Base-by-base conservation (phyloP, 2,797 vertebrate genomes). In the Parotocinclus haroldoi region DNA sequence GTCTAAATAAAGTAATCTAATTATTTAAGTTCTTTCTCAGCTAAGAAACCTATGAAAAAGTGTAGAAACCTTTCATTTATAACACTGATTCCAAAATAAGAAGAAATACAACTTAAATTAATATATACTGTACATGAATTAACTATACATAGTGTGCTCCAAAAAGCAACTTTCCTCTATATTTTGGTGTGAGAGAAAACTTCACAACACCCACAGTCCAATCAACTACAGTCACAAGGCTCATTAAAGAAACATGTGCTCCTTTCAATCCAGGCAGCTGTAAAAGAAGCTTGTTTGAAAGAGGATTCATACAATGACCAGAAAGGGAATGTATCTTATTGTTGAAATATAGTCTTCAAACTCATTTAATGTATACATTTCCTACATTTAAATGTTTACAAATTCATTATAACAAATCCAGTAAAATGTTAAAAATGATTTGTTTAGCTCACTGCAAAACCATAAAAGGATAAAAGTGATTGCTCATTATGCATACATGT, bases 201-300 rank as follows among this genome's bases (percentile, higher is more conserved):
- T 62, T 60, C 58, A 62, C 66, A 54, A 52, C 16, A 45, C 53
- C 67, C 37, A 76, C 18, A 36, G 10, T 27, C 42, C 52, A 49
- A 57, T 54, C 53, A 56, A 37, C 46, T 51, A 42, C 48, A 58
- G 38, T 50, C 56, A 40, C 50, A 46, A 52, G 14, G 54, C 67
- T 73, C 66, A 76, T 76, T 65, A 70, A 73, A 69, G 59, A 63
- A 55, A 50, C 70, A 73, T 67, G 49, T 10, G 46, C 71, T 72
- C 56, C 49, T 69, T 72, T 76, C 39, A 66, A 72, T 73, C 44
- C 65, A 58, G 52, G 66, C 63, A 46, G 38, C 58, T 55, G 13
- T 48, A 60, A 69, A 62, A 69, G 44, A 19, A 38, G 17, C 40
- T 19, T 46, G 27, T 27, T 59, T 59, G 19, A 58, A 66, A 17